A percentile compares a stretch with the other conserved stretches of the same genome.
phyloP scores from a whole-genome alignment of 2,888 invertebrate species.

The Acrobasis repandana region DNA sequence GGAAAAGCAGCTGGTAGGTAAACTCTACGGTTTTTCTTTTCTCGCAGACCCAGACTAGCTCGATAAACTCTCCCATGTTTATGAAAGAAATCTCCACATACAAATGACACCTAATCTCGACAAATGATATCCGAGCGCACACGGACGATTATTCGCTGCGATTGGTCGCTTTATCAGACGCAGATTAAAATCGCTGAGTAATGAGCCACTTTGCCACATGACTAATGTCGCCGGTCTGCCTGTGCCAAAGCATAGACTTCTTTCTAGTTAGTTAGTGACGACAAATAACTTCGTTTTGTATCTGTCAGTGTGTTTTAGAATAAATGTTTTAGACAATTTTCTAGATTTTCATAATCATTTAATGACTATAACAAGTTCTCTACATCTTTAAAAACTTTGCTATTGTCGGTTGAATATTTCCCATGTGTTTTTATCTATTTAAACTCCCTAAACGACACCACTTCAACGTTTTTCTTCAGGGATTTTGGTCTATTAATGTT shows the following conservation, averaged over 20 bases:
- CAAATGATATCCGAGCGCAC: conserved; percentile 36
- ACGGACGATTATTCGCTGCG: conserved; percentile 48
- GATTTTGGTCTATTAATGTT: no score
- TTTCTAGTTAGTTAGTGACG: conserved; percentile 13
- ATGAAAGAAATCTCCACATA: not conserved
- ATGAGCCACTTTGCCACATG: conserved; percentile 35
- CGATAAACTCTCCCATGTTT: no score
- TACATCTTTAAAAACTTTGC: no score
- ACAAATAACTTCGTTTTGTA: conserved; percentile 15
- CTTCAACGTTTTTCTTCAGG: no score
- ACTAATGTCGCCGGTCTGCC: conserved; percentile 26
- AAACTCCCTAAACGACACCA: no score
- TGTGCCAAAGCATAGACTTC: conserved; percentile 15
- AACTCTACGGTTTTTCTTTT: no score
- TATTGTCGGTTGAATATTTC: no score
- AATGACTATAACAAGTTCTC: no score
- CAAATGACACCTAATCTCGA: conserved; percentile 17
- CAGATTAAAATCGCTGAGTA: conserved; percentile 47
- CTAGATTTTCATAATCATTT: not conserved
- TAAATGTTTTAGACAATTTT: not conserved
- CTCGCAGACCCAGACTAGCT: no score
- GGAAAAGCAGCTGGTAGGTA: no score
- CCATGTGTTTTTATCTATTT: no score
- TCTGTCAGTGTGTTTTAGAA: not conserved
- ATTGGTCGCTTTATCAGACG: conserved; percentile 52